Percentiles rank a stretch among this genome's conserved stretches.
Evolutionary conservation across 30 jellyfish, hydroid and myxozoan species (phyloP).

Genomic region (Turritopsis dohrnii): DNA sequence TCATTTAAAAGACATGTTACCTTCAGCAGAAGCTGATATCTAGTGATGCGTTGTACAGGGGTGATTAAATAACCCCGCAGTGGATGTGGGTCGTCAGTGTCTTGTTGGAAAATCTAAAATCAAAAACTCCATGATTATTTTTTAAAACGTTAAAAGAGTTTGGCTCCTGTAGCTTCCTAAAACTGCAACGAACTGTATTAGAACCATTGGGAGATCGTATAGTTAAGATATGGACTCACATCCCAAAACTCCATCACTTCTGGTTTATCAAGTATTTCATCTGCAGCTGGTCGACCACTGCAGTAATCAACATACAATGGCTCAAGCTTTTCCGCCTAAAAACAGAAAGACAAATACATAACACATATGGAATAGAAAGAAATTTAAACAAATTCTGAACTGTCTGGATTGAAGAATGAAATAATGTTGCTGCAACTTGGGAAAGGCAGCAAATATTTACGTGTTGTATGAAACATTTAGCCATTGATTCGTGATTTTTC

Average conservation of each 20-base stretch:
- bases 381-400: neutral
- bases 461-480: conserved; percentile 48
- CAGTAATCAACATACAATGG: conserved; percentile 65
- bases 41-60: conserved; percentile 83
- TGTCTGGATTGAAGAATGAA: conserved; percentile 8
- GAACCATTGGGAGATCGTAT: too few species aligned
- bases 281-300: conserved; percentile 81
- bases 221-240: conserved; percentile 28
- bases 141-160: neutral
- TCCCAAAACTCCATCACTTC: conserved; percentile 87
- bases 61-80: conserved; percentile 77
- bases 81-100: conserved; percentile 70
- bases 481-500: conserved; percentile 54
- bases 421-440: neutral
- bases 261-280: conserved; percentile 69
- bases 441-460: conserved; percentile 24
- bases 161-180: too few species aligned
- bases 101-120: conserved; percentile 68
- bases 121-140: neutral
- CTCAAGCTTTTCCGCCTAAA: conserved; percentile 63
- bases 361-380: neutral
- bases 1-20: too few species aligned
- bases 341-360: conserved; percentile 1
- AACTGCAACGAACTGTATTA: too few species aligned
- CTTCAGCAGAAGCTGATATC: conserved; percentile 75